Evolutionary conservation across 2,888 invertebrate genomes (phyloP), one percentile per base, ranked within the genome.

Genomic region (Horisme vitalbata): DNA sequence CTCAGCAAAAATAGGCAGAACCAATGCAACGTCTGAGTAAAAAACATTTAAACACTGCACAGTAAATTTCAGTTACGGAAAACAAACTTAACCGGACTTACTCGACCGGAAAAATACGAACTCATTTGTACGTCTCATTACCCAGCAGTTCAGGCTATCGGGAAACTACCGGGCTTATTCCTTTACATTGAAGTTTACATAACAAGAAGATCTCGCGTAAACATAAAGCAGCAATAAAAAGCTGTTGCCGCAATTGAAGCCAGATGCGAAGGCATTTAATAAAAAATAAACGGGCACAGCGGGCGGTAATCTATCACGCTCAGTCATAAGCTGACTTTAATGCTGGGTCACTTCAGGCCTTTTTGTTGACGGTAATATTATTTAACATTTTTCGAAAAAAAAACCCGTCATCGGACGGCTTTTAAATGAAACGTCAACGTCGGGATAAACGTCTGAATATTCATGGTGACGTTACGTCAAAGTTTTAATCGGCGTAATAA

Each of bases 251-350:
- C 81, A 82, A 82, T 83, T 80, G 81, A 74, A 79, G 72, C 79
- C 83, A 82, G 80, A 81, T 80, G 78, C 71, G 66, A 61, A 59
- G 71, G 76, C 75, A 78, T 85, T 83, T 83, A 81, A 82, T 84
- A 85, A 85, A 85, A 84, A 83, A 84, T 82, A 83, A 82, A 79
- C 79, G 79, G 63, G 67, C 67, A 57, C 63, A 64, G 65, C 69
- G 70, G 71, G 57, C 71, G 75, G 84, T 79, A 82, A 87, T 87
- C 86, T 86, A 86, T 87, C 86, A 86, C 83, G 77, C 77, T 77
- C 75, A 80, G 81, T 83, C 83, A 85, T 85, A 86, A 85, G 83
- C 85, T 76, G 86, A 85, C 85, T 85, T 84, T 87, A 85, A 85
- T 85, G 84, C 84, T 84, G 78, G 85, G 84, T 85, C 86, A 85